Conservation (phyloP, 2,888 invertebrate genomes). For the Scaeva pyrastri region DNA sequence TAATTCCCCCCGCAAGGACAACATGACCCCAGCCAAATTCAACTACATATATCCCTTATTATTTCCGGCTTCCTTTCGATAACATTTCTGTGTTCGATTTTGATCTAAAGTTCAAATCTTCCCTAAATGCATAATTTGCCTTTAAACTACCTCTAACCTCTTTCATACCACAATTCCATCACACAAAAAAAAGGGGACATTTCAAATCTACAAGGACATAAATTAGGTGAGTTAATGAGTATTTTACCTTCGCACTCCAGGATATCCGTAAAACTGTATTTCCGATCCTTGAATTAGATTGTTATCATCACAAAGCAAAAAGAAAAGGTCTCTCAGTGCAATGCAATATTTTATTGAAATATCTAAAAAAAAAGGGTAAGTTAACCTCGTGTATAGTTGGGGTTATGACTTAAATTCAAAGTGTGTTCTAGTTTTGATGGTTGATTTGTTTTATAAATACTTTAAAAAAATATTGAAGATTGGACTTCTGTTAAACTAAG, state of each 20-base stretch:
- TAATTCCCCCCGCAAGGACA: no score
- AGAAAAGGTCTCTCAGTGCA: background rate
- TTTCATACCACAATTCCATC: background rate
- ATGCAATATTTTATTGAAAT: background rate
- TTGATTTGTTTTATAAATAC: background rate
- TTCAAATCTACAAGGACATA: background rate
- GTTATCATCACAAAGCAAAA: slow-evolving; percentile 47
- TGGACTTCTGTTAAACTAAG: background rate
- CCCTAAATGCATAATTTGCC: background rate
- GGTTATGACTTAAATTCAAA: no score
- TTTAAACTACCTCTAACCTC: background rate
- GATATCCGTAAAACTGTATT: slow-evolving; percentile 64
- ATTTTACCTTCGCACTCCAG: slow-evolving; percentile 45
- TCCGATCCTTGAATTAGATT: slow-evolving; percentile 66
- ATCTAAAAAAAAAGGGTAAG: slow-evolving; percentile 14
- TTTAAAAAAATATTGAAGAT: background rate
- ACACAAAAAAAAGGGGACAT: background rate
- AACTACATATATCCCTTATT: background rate
- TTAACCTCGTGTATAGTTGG: background rate
- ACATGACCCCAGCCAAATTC: no score
- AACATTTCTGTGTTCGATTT: background rate
- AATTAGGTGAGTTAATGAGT: slow-evolving; percentile 14
- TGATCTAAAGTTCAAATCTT: background rate
- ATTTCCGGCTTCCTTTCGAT: background rate
- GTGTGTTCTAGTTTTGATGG: no score